A percentile compares a stretch with the other conserved stretches of the same genome.
phyloP scores from a whole-genome alignment of 2,797 vertebrate genomes.

The Toxotes lorentzi region DNA sequence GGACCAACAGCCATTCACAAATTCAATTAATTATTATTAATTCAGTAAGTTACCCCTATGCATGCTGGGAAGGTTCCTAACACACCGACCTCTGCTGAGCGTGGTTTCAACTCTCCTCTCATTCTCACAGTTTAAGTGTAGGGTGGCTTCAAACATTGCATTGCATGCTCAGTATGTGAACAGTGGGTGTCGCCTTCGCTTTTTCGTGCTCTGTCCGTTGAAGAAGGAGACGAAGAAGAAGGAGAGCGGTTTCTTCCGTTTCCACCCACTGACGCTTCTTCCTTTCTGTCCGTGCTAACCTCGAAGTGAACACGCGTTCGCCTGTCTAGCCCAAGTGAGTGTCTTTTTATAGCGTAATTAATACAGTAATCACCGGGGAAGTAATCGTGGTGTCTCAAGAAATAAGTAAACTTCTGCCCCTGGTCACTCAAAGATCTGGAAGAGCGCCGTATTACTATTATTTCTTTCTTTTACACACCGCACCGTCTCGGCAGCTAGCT shows the following conservation, averaged over 20 bases:
- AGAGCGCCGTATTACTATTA: fast-evolving
- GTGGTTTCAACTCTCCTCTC: too few relatives aligned
- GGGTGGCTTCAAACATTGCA: too few relatives aligned
- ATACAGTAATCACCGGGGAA: fast-evolving
- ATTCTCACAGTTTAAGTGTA: too few relatives aligned
- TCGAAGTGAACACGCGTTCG: conserved; percentile 76
- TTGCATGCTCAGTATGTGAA: neutral
- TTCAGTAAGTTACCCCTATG: too few relatives aligned
- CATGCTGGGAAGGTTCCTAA: too few relatives aligned
- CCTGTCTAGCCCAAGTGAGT: conserved; percentile 79
- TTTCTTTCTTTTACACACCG: neutral
- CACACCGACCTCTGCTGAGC: too few relatives aligned
- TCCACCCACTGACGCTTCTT: conserved; percentile 52
- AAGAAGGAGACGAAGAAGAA: conserved; percentile 74
- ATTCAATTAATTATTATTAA: too few relatives aligned
- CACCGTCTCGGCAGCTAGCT: conserved; percentile 30
- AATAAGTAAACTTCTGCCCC: neutral
- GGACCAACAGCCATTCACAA: too few relatives aligned
- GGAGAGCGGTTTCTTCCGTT: conserved; percentile 52
- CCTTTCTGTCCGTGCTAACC: conserved; percentile 78
- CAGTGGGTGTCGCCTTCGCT: conserved; percentile 27
- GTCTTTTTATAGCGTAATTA: conserved; percentile 12
- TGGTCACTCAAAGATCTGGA: fast-evolving
- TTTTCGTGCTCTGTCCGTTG: neutral
- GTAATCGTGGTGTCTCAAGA: fast-evolving